phyloP scores from a whole-genome alignment of 1,140 invertebrate species.

The Argopecten irradians region DNA sequence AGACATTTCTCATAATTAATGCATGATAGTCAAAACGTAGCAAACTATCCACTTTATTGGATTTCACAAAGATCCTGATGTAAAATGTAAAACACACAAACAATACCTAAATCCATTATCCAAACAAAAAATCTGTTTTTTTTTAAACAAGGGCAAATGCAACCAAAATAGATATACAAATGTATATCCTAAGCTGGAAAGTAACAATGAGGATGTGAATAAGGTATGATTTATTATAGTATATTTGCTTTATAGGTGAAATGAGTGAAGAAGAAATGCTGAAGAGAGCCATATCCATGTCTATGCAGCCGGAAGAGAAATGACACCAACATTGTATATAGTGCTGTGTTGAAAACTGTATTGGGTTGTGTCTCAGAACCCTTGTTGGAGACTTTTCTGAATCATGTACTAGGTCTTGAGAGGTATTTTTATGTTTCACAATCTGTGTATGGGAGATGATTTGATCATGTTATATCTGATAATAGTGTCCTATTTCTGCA shows the following conservation, averaged over 20 bases:
- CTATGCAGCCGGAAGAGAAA: constrained; percentile 60
- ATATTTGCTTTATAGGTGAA: constrained; percentile 54
- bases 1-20: no score
- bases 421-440: neutral
- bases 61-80: neutral
- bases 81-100: neutral
- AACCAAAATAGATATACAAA: neutral
- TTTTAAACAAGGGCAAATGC: neutral
- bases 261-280: constrained; percentile 74
- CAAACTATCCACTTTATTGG: no score
- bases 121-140: neutral
- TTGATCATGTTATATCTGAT: neutral
- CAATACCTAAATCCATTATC: neutral
- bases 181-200: neutral
- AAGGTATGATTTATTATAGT: constrained; percentile 26
- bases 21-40: no score
- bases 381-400: neutral
- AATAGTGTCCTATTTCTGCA: neutral
- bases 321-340: neutral
- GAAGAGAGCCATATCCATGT: constrained; percentile 73
- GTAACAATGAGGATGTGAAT: neutral
- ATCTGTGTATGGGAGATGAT: neutral
- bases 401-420: neutral
- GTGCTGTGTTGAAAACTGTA: neutral
- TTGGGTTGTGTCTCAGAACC: no score